Evolutionary conservation across 2,797 vertebrate species (phyloP), one percentile per base, ranked within the genome.

Genomic region (Peromyscus eremicus): DNA sequence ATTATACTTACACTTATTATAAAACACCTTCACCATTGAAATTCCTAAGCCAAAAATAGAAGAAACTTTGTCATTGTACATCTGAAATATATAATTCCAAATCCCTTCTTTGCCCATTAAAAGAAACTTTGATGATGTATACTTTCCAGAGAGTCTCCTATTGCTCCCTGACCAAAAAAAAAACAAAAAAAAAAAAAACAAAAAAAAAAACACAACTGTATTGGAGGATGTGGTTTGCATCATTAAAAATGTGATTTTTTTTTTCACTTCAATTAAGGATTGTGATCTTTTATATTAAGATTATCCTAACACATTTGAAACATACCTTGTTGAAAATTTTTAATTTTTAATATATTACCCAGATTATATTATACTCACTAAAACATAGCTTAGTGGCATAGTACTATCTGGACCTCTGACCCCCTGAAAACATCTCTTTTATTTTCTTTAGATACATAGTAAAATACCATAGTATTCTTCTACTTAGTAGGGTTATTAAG

Each of bases 11-110:
- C 3, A 86, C 19, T 95, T 87, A 71, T 43, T 90, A 62, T 95
- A 97, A 95, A 95, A 95, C 70, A 96, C 75, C 27, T 77, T 91
- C 89, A 91, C 57, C 92, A 81, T 94, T 95, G 75, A 94, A 96
- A 97, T 95, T 97, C 92, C 71, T 92, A 12, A 4, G 73, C 73
- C 34, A 83, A 94, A 92, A 96, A 94, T 94, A 95, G 91, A 79
- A 93, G 85, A 46, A 95, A 81, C 62, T 89, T 89, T 86, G 68
- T 93, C 83, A 84, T 64, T 94, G 13, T 84, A 64, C 89, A 73
- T 91, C 88, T 96, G 75, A 96, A 90, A 96, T 92, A 34, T 75
- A n/a, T 85, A 95, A 95, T 71, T 68, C 60, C 71, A 8, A 64
- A 60, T 87, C 46, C 60, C 46, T 55, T 77, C 68, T 57, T 93